These are phyloP conservation scores for Odontomyia ornata DNA, from an alignment of 2,888 invertebrate genomes.

Conservation along the genomic window DNA sequence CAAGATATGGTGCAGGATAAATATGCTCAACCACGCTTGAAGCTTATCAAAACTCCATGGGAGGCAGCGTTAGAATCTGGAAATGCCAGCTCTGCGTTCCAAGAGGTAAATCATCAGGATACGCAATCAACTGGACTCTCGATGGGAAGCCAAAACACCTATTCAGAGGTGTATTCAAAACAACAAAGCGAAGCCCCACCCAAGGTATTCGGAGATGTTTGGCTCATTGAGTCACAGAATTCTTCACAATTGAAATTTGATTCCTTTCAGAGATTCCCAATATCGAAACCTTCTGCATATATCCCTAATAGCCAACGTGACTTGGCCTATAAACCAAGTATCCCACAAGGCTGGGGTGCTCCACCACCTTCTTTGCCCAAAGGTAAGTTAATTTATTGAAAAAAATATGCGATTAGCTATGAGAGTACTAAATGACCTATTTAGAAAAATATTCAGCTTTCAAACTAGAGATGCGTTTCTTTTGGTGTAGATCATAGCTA, in stretches of 20 bases:
- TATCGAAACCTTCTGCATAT: slow-evolving; percentile 9
- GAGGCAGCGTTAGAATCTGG: slow-evolving; percentile 76
- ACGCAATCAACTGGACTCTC: slow-evolving; percentile 46
- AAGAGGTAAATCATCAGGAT: slow-evolving; percentile 59
- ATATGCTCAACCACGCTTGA: slow-evolving; percentile 68
- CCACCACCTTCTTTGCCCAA: slow-evolving; percentile 60
- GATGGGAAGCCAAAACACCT: slow-evolving; percentile 12
- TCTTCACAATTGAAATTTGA: slow-evolving; percentile 11
- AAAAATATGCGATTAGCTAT: no score
- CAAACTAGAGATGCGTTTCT: no score
- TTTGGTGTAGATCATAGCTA: no score
- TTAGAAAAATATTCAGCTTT: not conserved
- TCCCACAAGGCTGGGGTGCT: slow-evolving; percentile 64
- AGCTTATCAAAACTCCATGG: slow-evolving; percentile 75
- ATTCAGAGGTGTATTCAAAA: no score
- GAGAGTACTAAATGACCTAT: no score
- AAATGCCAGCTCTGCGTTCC: slow-evolving; percentile 75
- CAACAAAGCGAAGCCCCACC: not conserved
- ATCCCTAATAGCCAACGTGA: slow-evolving; percentile 57
- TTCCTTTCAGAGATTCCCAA: slow-evolving; percentile 42
- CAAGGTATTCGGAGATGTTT: slow-evolving; percentile 12
- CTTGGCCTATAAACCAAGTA: slow-evolving; percentile 62
- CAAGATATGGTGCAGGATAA: slow-evolving; percentile 72
- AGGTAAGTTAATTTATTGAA: slow-evolving; percentile 54
- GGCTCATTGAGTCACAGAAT: not conserved